Evolutionary conservation across 2,888 invertebrate genomes (phyloP).

Genomic region (Aspidiotus rigidus): DNA sequence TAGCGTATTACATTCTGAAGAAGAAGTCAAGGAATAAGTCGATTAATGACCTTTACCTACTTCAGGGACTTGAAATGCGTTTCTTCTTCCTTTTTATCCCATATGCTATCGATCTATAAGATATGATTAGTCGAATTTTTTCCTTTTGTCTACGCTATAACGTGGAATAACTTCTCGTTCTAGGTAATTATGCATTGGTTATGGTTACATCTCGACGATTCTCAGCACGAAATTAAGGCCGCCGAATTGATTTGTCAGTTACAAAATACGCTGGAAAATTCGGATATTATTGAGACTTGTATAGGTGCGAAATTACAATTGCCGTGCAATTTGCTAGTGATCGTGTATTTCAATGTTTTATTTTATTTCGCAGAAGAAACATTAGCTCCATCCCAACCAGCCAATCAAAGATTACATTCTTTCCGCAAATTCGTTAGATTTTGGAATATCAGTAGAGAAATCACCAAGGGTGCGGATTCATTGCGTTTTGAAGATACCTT

Average conservation of each 20-base stretch:
- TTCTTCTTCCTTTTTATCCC: too few species aligned
- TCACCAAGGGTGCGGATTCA: constrained; percentile 43
- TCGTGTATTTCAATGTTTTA: background rate
- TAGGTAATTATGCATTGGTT: constrained; percentile 58
- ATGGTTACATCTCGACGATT: constrained; percentile 60
- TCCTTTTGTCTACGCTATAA: background rate
- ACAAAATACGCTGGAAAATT: constrained; percentile 56
- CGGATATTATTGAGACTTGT: constrained; percentile 57
- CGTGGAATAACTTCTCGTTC: constrained; percentile 1
- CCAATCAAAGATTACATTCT: constrained; percentile 47
- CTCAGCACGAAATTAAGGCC: constrained; percentile 51
- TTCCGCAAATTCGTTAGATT: constrained; percentile 57
- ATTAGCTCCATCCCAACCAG: constrained; percentile 34
- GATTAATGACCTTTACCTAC: too few species aligned
- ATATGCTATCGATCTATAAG: too few species aligned
- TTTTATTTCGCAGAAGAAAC: constrained; percentile 36
- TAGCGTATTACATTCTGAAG: too few species aligned
- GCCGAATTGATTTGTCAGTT: constrained; percentile 66
- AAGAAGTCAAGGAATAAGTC: too few species aligned
- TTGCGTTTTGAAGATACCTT: constrained; percentile 44
- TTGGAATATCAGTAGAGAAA: constrained; percentile 68
- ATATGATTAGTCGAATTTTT: too few species aligned
- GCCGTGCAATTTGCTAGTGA: background rate
- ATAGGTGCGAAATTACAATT: constrained; percentile 36
- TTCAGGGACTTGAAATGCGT: too few species aligned